phyloP scores from a whole-genome alignment of 1,140 invertebrate genomes.

The Drosophila saltans region DNA sequence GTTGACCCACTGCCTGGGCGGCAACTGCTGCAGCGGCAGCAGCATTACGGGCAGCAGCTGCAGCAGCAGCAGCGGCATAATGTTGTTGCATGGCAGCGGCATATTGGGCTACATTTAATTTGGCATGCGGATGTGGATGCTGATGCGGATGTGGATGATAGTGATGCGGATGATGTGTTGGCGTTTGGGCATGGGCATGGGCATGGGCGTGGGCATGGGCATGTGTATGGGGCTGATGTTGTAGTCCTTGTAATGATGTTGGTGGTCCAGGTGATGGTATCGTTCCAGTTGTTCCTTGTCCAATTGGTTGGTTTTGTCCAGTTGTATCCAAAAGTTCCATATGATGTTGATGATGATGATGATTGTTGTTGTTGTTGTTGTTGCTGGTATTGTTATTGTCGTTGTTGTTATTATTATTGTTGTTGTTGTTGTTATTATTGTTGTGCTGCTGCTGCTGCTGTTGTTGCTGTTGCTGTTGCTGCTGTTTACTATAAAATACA shows the following conservation, averaged over 20 bases:
- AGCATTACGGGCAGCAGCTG: constrained; percentile 65
- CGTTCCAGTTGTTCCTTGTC: constrained; percentile 1
- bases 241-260: constrained; percentile 7
- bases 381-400: constrained; percentile 37
- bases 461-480: constrained; percentile 56
- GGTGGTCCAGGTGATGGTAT: constrained; percentile 17
- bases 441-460: constrained; percentile 61
- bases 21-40: constrained; percentile 63
- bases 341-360: constrained; percentile 6
- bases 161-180: constrained; percentile 36
- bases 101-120: constrained; percentile 75
- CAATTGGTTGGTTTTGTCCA: background rate
- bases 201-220: constrained; percentile 26
- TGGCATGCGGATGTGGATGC: constrained; percentile 47
- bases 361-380: constrained; percentile 34
- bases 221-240: background rate
- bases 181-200: constrained; percentile 17
- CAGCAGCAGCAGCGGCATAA: constrained; percentile 73
- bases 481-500: constrained; percentile 74
- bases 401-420: constrained; percentile 28
- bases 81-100: constrained; percentile 80
- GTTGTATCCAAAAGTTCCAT: constrained; percentile 35
- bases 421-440: constrained; percentile 50
- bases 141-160: constrained; percentile 43
- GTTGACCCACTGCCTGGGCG: constrained; percentile 37